A percentile compares a stretch with the other conserved stretches of the same genome.
phyloP scores from a whole-genome alignment of 92 coral and sea anemone species.

The Epizoanthus illoricatus region DNA sequence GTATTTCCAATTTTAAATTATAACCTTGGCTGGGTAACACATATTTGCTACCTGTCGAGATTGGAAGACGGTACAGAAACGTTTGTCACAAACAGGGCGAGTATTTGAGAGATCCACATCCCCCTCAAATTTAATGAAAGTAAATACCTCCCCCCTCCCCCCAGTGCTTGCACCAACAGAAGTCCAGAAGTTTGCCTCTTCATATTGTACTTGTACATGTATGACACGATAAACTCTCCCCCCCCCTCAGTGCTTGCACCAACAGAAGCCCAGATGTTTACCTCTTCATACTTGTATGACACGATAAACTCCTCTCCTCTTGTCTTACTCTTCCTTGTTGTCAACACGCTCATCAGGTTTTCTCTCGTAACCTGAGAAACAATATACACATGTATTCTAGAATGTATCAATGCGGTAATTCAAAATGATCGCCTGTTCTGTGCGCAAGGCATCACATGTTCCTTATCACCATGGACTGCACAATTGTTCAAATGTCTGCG shows the following conservation, averaged over 20 bases:
- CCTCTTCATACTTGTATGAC: slow-evolving; percentile 96
- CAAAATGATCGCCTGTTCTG: background rate
- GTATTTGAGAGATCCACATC: too few species aligned
- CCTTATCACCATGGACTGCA: background rate
- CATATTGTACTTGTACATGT: too few species aligned
- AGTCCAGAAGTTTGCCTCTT: slow-evolving; percentile 62
- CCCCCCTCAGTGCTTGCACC: too few species aligned
- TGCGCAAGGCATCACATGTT: background rate
- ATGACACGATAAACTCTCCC: slow-evolving; percentile 71
- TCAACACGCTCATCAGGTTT: slow-evolving; percentile 75
- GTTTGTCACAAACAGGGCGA: too few species aligned
- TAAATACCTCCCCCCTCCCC: slow-evolving; percentile 22
- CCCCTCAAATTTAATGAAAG: too few species aligned
- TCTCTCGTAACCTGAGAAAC: slow-evolving; percentile 69
- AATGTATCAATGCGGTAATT: background rate
- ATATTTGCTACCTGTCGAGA: too few species aligned
- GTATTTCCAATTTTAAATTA: too few species aligned
- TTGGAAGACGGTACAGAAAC: too few species aligned
- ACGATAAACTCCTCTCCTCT: slow-evolving; percentile 97
- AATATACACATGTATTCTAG: background rate
- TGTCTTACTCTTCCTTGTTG: slow-evolving; percentile 92
- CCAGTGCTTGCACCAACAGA: too few species aligned
- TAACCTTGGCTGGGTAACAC: too few species aligned
- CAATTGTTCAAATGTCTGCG: background rate
- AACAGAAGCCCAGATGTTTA: slow-evolving; percentile 5